Evolutionary conservation across 2,797 vertebrate species (phyloP), one percentile per base, ranked within the genome.

Genomic region (Sebastes aleutianus): DNA sequence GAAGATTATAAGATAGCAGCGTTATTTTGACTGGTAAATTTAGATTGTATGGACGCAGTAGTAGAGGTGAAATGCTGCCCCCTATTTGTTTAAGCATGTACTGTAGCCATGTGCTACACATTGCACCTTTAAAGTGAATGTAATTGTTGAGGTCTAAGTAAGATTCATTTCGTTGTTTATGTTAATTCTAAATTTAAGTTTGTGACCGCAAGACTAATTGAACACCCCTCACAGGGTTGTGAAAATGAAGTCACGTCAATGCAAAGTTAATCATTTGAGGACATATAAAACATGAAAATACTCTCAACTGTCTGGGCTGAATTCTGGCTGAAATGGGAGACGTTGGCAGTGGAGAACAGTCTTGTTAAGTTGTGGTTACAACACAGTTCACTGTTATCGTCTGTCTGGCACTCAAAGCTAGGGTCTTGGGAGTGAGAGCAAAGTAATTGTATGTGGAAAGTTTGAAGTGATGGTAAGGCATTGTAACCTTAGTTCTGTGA

Each of bases 161-260:
- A 53, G 61, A 6, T 43, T 82, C 29, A 72, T 62, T 31, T 3
- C 22, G 27, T 20, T 14, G 36, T 39, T 1, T 8, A 59, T 9
- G 7, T 4, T 26, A 36, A 29, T 71, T 72, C 10, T 32, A 64
- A 74, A 76, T 70, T 47, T 20, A 20, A 78, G 67, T 75, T 70
- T 81, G 70, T 39, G 57, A 66, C n/a, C 34, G 20, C 22, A 9
- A 71, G 54, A 43, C 36, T 72, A 64, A 83, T 87, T 65, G 68
- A 78, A 83, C 73, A 82, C 26, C 65, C 8, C 24, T 76, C 20
- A 66, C 20, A 10, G 59, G 36, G 22, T 32, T 76, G 68, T 74
- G 75, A 76, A 85, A 88, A 84, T 70, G n/a, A 87, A 81, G 20
- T 78, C 32, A 62, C n/a, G 20, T 69, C 64, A 74, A 61, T 71